Evolutionary conservation across 2,797 vertebrate species (phyloP).

Genomic region (Sebastes miniatus): DNA sequence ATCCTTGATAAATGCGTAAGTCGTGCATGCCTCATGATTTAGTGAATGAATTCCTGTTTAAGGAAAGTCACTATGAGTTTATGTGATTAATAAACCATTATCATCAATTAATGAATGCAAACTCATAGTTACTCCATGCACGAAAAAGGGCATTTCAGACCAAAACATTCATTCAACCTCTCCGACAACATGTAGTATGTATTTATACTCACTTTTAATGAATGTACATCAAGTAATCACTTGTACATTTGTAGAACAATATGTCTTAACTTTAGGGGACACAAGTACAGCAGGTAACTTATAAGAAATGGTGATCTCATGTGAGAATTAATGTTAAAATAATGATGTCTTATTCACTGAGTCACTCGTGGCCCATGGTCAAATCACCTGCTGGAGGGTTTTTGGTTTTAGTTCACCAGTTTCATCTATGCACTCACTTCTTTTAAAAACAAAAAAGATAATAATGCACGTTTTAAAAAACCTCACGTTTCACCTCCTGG

Average conservation of each 20-base stretch:
- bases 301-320: background rate
- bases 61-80: background rate
- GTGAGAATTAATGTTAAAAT: background rate
- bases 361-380: background rate
- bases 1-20: background rate
- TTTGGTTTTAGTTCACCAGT: background rate
- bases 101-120: background rate
- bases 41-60: background rate
- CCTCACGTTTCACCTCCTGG: background rate
- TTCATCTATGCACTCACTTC: too few species aligned
- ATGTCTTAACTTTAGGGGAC: background rate
- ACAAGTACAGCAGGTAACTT: background rate
- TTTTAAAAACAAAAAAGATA: background rate
- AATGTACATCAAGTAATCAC: background rate
- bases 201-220: background rate
- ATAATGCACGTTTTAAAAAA: too few species aligned
- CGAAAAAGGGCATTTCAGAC: background rate
- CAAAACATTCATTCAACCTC: background rate
- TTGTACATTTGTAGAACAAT: background rate
- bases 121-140: background rate
- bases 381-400: background rate
- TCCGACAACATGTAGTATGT: background rate
- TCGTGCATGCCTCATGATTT: background rate
- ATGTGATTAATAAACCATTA: background rate
- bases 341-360: background rate